A percentile compares a stretch with the other conserved stretches of the same genome.
Conservation (phyloP, 1,140 invertebrate genomes). For the Zaprionus ornatus region DNA sequence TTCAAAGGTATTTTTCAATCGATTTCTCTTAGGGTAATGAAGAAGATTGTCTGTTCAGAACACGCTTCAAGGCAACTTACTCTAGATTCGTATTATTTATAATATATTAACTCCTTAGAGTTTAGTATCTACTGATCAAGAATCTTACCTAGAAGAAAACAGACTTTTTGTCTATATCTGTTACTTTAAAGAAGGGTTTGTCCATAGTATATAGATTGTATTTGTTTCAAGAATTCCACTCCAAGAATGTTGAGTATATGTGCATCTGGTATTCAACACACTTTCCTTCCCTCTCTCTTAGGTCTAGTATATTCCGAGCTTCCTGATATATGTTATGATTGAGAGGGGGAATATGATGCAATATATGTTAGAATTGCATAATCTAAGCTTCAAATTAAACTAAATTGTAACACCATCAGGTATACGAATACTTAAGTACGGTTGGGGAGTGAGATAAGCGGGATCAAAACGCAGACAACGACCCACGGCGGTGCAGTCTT, state of each 20-base stretch:
- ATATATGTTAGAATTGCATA: constrained; percentile 3
- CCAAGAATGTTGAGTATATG: not conserved
- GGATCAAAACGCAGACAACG: constrained; percentile 37
- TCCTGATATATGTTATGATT: not conserved
- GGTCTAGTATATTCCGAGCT: not conserved
- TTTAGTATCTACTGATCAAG: too few relatives aligned
- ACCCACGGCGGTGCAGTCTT: constrained; percentile 41
- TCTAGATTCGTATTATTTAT: too few relatives aligned
- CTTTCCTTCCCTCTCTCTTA: not conserved
- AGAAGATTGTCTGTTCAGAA: too few relatives aligned
- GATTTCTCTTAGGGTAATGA: too few relatives aligned
- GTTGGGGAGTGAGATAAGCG: constrained; percentile 9
- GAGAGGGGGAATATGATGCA: constrained; percentile 1
- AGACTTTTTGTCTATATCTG: too few relatives aligned
- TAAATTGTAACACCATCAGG: not conserved
- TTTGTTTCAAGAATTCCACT: not conserved
- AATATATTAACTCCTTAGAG: too few relatives aligned
- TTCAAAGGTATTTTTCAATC: too few relatives aligned
- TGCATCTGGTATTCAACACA: too few relatives aligned
- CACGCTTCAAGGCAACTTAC: too few relatives aligned
- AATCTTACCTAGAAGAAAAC: too few relatives aligned
- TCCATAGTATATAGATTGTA: not conserved
- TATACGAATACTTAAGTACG: not conserved
- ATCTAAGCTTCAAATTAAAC: not conserved
- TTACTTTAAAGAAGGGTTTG: too few relatives aligned